A percentile compares a stretch with the other conserved stretches of the same genome.
These are phyloP conservation scores for Drosophila dives DNA, from an alignment of 2,888 invertebrate genomes.

Conservation along the genomic window DNA sequence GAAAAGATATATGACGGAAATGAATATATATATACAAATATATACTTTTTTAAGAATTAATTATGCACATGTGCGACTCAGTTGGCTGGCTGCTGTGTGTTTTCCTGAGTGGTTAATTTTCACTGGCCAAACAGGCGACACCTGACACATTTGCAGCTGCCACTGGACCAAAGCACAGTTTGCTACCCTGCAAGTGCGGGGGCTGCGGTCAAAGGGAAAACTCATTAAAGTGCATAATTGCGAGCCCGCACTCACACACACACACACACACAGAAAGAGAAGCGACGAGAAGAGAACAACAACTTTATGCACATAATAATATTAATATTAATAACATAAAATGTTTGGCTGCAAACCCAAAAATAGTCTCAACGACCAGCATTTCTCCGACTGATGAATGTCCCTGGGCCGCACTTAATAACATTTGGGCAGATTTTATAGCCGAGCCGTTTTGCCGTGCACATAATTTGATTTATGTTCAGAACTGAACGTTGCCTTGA, in stretches of 20 bases:
- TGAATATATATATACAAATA: slow-evolving; percentile 46
- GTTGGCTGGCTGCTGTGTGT: slow-evolving; percentile 19
- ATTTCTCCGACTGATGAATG: slow-evolving; percentile 44
- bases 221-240: slow-evolving; percentile 80
- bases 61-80: slow-evolving; percentile 72
- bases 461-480: slow-evolving; percentile 75
- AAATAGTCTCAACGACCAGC: slow-evolving; percentile 44
- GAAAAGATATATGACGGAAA: slow-evolving; percentile 38
- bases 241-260: slow-evolving; percentile 44
- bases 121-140: slow-evolving; percentile 42
- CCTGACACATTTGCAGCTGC: slow-evolving; percentile 61
- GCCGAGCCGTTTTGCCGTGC: slow-evolving; percentile 42
- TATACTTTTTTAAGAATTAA: slow-evolving; percentile 58
- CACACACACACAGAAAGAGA: background rate
- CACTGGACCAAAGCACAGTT: slow-evolving; percentile 33
- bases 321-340: slow-evolving; percentile 78
- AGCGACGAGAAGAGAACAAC: slow-evolving; percentile 22
- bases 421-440: slow-evolving; percentile 63
- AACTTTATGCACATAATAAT: slow-evolving; percentile 63
- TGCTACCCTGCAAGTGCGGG: slow-evolving; percentile 5
- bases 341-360: slow-evolving; percentile 53
- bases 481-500: slow-evolving; percentile 12
- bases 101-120: slow-evolving; percentile 24
- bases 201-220: slow-evolving; percentile 63
- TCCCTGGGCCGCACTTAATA: slow-evolving; percentile 72